Evolutionary conservation across 2,888 invertebrate genomes (phyloP), one percentile per base, ranked within the genome.

Genomic region (Germaria angustata): DNA sequence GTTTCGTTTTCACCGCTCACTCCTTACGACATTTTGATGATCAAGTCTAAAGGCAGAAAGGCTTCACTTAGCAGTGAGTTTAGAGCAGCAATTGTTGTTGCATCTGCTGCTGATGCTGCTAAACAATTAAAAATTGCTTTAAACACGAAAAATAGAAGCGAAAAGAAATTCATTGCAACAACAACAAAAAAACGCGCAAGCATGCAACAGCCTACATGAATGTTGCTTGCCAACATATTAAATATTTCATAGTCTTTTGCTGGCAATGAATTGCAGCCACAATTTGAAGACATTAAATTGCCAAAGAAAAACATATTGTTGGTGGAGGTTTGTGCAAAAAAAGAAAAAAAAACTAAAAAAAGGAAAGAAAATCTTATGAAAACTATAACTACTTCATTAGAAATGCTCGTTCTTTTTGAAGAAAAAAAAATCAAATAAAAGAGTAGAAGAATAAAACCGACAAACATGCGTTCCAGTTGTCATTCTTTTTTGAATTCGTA

Each of bases 331-430:
- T 49, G 1, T n/a, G n/a, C n/a, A 65, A 39, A 34, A 53, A 20
- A 75, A 57, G 66, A n/a, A n/a, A n/a, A n/a, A n/a, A n/a, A n/a
- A n/a, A n/a, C n/a, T n/a, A n/a, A 77, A 49, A 61, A 22, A 13
- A 0, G 49, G 22, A 36, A 75, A 55, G 36, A 71, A 79, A 72
- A 72, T 78, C 72, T 51, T 66, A 75, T 77, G 68, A 80, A 82
- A 84, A 80, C 66, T 84, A 22, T 82, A 82, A 82, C 82, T 82
- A 76, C 84, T 85, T 85, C 84, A 85, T 85, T 85, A 84, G 80
- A 81, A 85, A 75, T 63, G 55, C 46, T 57, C 44, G 15, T 22
- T 61, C 6, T 7, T 28, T 61, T 22, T 3, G 28, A 28, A 28
- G 6, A 28, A 28, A 28, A 28, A 3, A 28, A 28, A 28, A 28